Conservation (phyloP, 2,888 invertebrate genomes). For the Drosophila putrida region DNA sequence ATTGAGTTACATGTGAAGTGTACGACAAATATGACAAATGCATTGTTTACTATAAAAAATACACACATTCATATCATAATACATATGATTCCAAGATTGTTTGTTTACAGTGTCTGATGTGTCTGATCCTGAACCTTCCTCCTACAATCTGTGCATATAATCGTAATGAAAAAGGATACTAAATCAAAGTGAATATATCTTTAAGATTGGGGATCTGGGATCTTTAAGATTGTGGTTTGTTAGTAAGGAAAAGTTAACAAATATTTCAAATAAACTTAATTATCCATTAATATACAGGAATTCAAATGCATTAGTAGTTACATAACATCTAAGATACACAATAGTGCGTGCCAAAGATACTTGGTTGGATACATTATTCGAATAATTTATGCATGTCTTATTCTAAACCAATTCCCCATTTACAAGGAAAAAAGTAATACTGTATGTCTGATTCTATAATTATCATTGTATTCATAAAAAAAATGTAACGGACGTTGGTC, state of each 20-base stretch:
- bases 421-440: background rate
- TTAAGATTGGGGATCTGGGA: too few relatives aligned
- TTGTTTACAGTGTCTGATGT: background rate
- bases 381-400: too few relatives aligned
- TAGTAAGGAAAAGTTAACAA: too few relatives aligned
- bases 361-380: background rate
- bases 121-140: background rate
- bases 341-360: background rate
- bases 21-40: too few relatives aligned
- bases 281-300: background rate
- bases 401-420: too few relatives aligned
- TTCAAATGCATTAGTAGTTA: background rate
- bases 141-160: too few relatives aligned
- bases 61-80: too few relatives aligned
- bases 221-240: too few relatives aligned
- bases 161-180: too few relatives aligned
- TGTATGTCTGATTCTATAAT: constrained; percentile 1
- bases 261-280: background rate
- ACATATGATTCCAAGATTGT: background rate
- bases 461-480: background rate
- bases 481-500: background rate
- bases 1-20: too few relatives aligned
- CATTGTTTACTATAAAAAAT: too few relatives aligned
- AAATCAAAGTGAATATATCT: too few relatives aligned
- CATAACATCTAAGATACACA: background rate